Evolutionary conservation across 2,113 vertebrate genomes (phyloP).

Genomic region (Gavialis gangeticus): DNA sequence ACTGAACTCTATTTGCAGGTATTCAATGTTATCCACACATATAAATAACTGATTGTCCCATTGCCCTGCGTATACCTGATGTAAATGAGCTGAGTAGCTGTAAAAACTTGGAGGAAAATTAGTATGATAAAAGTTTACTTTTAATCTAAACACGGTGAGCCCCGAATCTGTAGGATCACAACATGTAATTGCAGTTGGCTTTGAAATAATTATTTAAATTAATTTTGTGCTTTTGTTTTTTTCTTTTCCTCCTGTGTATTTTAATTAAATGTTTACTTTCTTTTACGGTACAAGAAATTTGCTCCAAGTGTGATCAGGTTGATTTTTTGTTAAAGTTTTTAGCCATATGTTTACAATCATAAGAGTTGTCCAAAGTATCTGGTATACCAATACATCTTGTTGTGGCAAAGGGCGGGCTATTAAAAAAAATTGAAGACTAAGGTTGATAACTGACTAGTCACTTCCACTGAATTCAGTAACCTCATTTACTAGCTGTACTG

Average conservation of each 20-base stretch:
- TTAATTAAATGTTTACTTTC: neutral
- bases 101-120: neutral
- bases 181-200: neutral
- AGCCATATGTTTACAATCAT: neutral
- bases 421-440: neutral
- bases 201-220: no score
- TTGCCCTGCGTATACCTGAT: neutral
- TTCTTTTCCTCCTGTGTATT: neutral
- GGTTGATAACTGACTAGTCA: neutral
- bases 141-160: neutral
- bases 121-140: neutral
- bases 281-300: neutral
- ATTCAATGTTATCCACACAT: neutral
- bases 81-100: neutral
- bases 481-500: neutral
- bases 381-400: neutral
- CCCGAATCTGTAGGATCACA: neutral
- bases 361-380: neutral
- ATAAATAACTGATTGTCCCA: slow-evolving; percentile 2
- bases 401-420: neutral
- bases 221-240: neutral
- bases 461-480: neutral
- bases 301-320: neutral
- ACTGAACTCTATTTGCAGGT: neutral
- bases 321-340: neutral